A percentile compares a stretch with the other conserved stretches of the same genome.
Evolutionary conservation across 2,797 vertebrate species (phyloP).

Genomic region (Urosaurus nigricauda): DNA sequence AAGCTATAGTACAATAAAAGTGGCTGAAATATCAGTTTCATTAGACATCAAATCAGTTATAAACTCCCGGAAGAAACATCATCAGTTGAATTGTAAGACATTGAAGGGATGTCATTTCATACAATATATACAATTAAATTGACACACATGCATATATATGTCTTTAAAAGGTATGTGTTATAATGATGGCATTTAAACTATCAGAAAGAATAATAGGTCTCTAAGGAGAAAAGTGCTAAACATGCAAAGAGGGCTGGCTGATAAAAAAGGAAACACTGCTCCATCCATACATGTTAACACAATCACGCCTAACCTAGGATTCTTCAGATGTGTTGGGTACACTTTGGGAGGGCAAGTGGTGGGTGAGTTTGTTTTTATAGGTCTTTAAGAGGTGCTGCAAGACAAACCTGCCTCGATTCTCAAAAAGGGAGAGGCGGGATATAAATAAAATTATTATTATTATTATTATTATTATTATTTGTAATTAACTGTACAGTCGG

Average conservation of each 20-base stretch:
- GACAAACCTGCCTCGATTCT: too few relatives aligned
- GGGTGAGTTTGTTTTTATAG: background rate
- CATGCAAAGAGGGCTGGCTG: background rate
- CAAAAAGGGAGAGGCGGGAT: too few relatives aligned
- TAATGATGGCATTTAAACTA: conserved; percentile 36
- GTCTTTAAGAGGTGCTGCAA: background rate
- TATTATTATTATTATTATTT: too few relatives aligned
- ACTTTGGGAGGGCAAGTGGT: background rate
- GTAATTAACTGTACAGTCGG: background rate
- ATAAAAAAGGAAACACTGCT: background rate
- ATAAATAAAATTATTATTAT: too few relatives aligned
- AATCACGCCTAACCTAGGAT: background rate
- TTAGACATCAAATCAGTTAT: conserved; percentile 40
- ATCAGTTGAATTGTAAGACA: conserved; percentile 45
- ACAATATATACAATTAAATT: conserved; percentile 36
- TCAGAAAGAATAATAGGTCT: conserved; percentile 35
- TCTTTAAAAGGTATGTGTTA: conserved; percentile 24
- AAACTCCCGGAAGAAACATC: conserved; percentile 43
- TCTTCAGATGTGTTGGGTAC: background rate
- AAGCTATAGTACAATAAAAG: conserved; percentile 49
- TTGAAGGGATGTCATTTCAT: conserved; percentile 23
- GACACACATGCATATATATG: background rate
- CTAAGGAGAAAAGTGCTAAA: conserved; percentile 6
- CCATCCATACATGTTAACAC: background rate
- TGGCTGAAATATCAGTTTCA: conserved; percentile 55